Percentiles rank a stretch among this genome's conserved stretches.
Conservation (phyloP, 1,140 invertebrate species). For the Hirudo medicinalis region DNA sequence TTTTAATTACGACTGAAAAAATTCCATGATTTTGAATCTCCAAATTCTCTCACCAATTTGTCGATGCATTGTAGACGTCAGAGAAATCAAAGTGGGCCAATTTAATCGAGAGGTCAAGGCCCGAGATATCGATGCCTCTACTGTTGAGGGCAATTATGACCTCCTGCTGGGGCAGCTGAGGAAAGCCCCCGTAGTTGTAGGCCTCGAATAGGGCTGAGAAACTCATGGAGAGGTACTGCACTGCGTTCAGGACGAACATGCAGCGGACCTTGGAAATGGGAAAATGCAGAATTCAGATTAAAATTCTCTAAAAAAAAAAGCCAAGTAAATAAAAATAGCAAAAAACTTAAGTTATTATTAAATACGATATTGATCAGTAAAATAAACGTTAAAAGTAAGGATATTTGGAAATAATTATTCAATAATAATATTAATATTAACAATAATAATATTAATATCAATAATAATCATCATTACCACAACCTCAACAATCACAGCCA, state of each 20-base stretch:
- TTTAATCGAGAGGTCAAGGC: conserved; percentile 26
- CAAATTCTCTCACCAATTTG: conserved; percentile 24
- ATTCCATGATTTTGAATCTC: not conserved
- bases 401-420: too few relatives aligned
- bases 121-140: conserved; percentile 28
- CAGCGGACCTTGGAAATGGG: not conserved
- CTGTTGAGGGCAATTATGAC: conserved; percentile 29
- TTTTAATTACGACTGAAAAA: not conserved
- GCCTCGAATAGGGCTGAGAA: conserved; percentile 23
- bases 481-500: not conserved
- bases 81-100: conserved; percentile 27
- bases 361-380: too few relatives aligned
- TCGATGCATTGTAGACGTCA: conserved; percentile 27
- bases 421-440: not conserved
- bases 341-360: too few relatives aligned
- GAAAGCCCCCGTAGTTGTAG: conserved; percentile 14
- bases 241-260: not conserved
- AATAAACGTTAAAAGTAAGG: too few relatives aligned
- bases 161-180: conserved; percentile 19
- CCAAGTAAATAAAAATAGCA: too few relatives aligned
- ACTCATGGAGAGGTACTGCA: conserved; percentile 1
- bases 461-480: not conserved
- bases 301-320: too few relatives aligned
- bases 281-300: not conserved
- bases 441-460: not conserved